Conservation (phyloP, 2,888 invertebrate species). For the Rhingia campestris region DNA sequence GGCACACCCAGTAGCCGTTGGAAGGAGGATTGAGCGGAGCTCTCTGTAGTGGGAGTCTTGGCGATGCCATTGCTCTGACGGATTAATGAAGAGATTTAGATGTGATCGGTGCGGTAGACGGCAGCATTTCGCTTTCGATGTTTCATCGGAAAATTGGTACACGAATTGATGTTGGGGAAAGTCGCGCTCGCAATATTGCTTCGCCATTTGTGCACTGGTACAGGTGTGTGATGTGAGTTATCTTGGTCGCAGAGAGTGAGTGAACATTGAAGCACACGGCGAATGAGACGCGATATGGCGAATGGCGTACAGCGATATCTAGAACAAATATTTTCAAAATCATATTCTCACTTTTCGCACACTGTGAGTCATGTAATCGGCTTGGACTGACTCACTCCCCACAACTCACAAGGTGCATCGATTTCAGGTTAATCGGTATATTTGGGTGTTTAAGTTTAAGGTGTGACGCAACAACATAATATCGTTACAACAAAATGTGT, state of each 20-base stretch:
- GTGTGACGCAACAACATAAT: constrained; percentile 7
- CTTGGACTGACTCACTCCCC: constrained; percentile 22
- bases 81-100: constrained; percentile 68
- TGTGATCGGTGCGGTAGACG: constrained; percentile 32
- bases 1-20: constrained; percentile 35
- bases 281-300: constrained; percentile 45
- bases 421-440: constrained; percentile 11
- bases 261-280: constrained; percentile 15
- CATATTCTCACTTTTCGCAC: constrained; percentile 62
- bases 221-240: constrained; percentile 65
- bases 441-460: background rate
- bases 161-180: constrained; percentile 74
- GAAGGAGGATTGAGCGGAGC: background rate
- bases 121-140: constrained; percentile 72
- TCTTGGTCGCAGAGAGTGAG: constrained; percentile 67
- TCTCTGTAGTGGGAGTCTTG: constrained; percentile 28
- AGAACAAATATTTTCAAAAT: constrained; percentile 65
- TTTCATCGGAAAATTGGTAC: constrained; percentile 73
- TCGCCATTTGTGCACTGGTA: constrained; percentile 19
- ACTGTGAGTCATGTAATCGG: constrained; percentile 51
- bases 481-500: background rate
- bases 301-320: constrained; percentile 20
- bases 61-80: constrained; percentile 47
- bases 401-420: background rate
- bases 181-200: constrained; percentile 62